Base-by-base conservation (phyloP, 2,797 vertebrate species). In the Numenius phaeopus region DNA sequence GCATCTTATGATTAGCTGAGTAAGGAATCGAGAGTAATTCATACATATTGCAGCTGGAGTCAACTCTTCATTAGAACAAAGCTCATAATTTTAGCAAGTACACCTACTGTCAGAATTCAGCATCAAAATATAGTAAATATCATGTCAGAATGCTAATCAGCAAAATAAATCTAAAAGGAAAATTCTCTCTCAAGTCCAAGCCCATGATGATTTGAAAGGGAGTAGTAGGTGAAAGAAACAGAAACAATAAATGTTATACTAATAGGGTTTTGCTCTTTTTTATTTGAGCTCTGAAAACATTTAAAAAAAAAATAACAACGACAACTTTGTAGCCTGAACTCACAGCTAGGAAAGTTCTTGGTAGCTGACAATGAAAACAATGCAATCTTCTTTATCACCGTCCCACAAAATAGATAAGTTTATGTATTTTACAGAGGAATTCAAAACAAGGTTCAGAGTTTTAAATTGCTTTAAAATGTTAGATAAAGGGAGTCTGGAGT, bases 51-150 rank as follows among this genome's bases (percentile, higher is more conserved):
- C n/a, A 49, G 37, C 54, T 75, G 57, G 58, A 90, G 65, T 65
- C 16, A 90, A 54, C 83, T 86, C 88, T 88, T 94, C 83, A n/a
- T 69, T 81, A 93, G n/a, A 83, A 42, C 14, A 81, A 82, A 65
- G 26, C 29, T 75, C 69, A 34, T 81, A 49, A 91, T 83, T 93
- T 88, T 52, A 81, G 46, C 66, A 69, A n/a, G 58, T n/a, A 32
- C 32, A 65, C 39, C 37, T 54, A 24, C 27, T 40, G 24, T 24
- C 44, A 14, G 57, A 90, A 86, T 21, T 67, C 65, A 92, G 54
- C 40, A 26, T 79, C 57, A 52, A 91, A 88, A 54, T 65, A 39
- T 14, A 81, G 57, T 30, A 10, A 42, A 34, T 40, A 84, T 52
- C 37, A 37, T 46, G 46, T 69, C 40, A 4, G 11, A 82, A 44